Evolutionary conservation across 2,113 vertebrate species (phyloP), one percentile per base, ranked within the genome.

Genomic region (Naja naja): DNA sequence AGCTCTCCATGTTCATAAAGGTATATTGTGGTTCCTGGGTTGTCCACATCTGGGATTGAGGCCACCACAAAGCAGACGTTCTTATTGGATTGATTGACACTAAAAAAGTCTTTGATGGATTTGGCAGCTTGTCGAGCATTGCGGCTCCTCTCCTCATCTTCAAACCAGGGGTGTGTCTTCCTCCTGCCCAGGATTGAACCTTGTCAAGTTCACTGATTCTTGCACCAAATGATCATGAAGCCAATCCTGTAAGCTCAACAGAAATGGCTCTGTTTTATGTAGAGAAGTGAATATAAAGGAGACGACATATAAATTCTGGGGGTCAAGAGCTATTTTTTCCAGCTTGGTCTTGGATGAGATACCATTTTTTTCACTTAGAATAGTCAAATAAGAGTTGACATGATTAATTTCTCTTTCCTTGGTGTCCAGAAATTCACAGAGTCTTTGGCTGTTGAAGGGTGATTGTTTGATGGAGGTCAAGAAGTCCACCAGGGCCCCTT

Each of bases 361-460:
- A 1, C 93, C 43, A 14, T 30, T 47, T 8, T 89, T 45, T 1
- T 89, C 39, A 39, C 49, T 45, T 8, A 96, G 53, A 64, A 85
- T 90, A 0, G 2, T 45, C 30, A 96, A 56, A 8, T 88, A 85
- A 25, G 56, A 2, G 34, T 69, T 89, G 9, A 96, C 45, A 14
- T 87, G 16, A 2, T 34, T 85, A 43, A 94, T 91, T 89, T 95
- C 93, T 23, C 55, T 22, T 47, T 94, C 74, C 16, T 52, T 90
- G 7, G 1, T 64, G 58, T 49, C 92, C 3, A 90, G 43, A 69
- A 90, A 81, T 43, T 54, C 64, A 22, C n/a, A 3, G 30, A 90
- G 89, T 11, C 30, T 86, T 95, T 94, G 58, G 27, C 90, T 54
- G 5, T 56, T 64, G 60, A 97, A 96, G 34, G 94, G 95, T 4